These are phyloP conservation scores for Rhyacichthys aspro DNA, from an alignment of 2,797 vertebrate species.

Conservation along the genomic window DNA sequence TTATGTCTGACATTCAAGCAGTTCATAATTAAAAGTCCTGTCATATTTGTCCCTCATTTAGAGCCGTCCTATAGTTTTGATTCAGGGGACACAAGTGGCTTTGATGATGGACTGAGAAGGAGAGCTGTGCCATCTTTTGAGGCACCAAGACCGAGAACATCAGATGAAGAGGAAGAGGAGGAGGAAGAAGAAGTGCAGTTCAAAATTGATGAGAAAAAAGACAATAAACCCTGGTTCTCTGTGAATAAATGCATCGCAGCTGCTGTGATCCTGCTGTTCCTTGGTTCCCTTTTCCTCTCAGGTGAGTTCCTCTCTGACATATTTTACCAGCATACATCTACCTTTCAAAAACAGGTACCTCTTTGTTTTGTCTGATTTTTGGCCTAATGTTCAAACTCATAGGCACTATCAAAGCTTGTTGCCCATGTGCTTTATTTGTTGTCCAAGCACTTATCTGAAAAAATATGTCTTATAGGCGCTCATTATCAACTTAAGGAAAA, in stretches of 20 bases:
- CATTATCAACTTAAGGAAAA: too few species aligned
- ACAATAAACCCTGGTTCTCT: conserved; percentile 73
- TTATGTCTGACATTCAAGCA: conserved; percentile 25
- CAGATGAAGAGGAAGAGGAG: conserved; percentile 69
- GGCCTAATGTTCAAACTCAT: too few species aligned
- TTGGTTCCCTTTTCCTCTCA: conserved; percentile 82
- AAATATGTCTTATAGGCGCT: conserved; percentile 34
- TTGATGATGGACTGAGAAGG: conserved; percentile 71
- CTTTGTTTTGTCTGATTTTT: neutral
- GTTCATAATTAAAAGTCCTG: conserved; percentile 15
- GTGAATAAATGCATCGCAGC: conserved; percentile 78
- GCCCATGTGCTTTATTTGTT: too few species aligned
- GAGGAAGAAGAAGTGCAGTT: conserved; percentile 79
- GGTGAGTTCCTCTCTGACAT: conserved; percentile 65
- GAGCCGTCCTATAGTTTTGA: conserved; percentile 49
- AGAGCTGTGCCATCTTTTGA: conserved; percentile 63
- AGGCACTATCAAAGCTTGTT: too few species aligned
- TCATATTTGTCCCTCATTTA: conserved; percentile 13
- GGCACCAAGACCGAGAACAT: conserved; percentile 61
- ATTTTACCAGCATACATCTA: conserved; percentile 12
- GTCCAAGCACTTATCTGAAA: neutral
- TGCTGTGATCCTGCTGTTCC: conserved; percentile 77
- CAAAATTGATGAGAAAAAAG: conserved; percentile 63
- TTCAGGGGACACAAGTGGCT: conserved; percentile 32
- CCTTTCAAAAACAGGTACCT: conserved; percentile 8